Evolutionary conservation across 2,888 invertebrate species (phyloP), one percentile per base, ranked within the genome.

Genomic region (Flexamia atlantica): DNA sequence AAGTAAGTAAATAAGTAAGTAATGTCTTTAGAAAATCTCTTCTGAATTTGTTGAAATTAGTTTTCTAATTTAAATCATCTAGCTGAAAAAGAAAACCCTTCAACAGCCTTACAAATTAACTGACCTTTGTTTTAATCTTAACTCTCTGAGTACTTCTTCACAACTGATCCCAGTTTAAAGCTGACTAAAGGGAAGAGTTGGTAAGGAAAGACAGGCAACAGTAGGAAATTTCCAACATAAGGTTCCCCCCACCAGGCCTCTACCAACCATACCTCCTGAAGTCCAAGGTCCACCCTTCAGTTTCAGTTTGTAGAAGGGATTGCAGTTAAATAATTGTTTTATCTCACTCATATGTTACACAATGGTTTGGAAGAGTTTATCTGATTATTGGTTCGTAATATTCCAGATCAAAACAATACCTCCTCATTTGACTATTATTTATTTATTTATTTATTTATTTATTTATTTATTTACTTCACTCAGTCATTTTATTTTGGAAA

Each of bases 161-260:
- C 25, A 40, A 36, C 36, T 72, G 40, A 40, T n/a, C 32, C 3
- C 14, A 40, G 3, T 10, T 9, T 0, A 20, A 40, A 40, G 5
- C 10, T 20, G 7, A 40, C 30, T 20, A 14, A 3, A 23, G 10
- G 40, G n/a, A n/a, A n/a, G n/a, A n/a, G n/a, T n/a, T 42, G 42
- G 5, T 36, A 40, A 17, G 42, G 20, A 40, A 30, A 36, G 36
- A 40, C 72, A 72, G 36, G 72, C 23, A 40, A 4, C n/a, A 40
- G 40, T 72, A 40, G 72, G 72, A 40, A 72, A 40, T 40, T 72
- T 68, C 68, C 68, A 68, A 30, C 40, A n/a, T 4, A 40, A 12
- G 14, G 7, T 20, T 40, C 72, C 40, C 28, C 30, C 40, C 72
- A 36, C 30, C 30, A 7, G n/a, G n/a, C n/a, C n/a, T n/a, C n/a